phyloP scores from a whole-genome alignment of 2,113 vertebrate genomes.

The Corydoras sp. region DNA sequence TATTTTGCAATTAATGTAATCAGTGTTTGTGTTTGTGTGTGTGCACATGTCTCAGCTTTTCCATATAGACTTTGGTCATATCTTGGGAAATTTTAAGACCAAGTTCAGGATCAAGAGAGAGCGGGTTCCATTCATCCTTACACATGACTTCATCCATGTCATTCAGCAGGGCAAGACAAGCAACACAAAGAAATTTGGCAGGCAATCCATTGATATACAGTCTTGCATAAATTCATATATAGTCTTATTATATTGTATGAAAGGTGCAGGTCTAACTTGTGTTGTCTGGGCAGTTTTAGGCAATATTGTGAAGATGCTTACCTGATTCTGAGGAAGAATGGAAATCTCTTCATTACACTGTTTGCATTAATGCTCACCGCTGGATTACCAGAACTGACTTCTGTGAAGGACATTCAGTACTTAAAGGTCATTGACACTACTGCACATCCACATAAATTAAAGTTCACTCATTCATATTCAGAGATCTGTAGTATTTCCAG shows the following conservation, averaged over 20 bases:
- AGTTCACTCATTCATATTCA: too few relatives aligned
- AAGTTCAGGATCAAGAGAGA: slow-evolving; percentile 99
- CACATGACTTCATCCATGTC: slow-evolving; percentile 98
- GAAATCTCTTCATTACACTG: slow-evolving; percentile 95
- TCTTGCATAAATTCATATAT: too few relatives aligned
- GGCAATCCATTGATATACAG: slow-evolving; percentile 47
- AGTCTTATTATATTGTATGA: too few relatives aligned
- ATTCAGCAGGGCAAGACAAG: slow-evolving; percentile 97
- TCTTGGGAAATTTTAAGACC: slow-evolving; percentile 98
- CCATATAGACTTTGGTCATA: slow-evolving; percentile 98
- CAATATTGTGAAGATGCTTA: slow-evolving; percentile 95
- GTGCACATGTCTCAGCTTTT: slow-evolving; percentile 74
- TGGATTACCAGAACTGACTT: slow-evolving; percentile 92
- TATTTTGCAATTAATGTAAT: background rate
- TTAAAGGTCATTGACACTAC: slow-evolving; percentile 75
- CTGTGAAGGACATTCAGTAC: slow-evolving; percentile 98
- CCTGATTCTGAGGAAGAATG: slow-evolving; percentile 84
- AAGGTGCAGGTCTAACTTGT: background rate
- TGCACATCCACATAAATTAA: too few relatives aligned
- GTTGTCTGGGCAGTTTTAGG: slow-evolving; percentile 75
- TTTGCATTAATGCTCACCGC: slow-evolving; percentile 98
- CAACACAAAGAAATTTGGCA: slow-evolving; percentile 94
- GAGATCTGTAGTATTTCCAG: too few relatives aligned
- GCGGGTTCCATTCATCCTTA: slow-evolving; percentile 96
- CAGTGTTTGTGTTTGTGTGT: background rate